Conservation (phyloP, 2,888 invertebrate species). For the Eilema griseolum region DNA sequence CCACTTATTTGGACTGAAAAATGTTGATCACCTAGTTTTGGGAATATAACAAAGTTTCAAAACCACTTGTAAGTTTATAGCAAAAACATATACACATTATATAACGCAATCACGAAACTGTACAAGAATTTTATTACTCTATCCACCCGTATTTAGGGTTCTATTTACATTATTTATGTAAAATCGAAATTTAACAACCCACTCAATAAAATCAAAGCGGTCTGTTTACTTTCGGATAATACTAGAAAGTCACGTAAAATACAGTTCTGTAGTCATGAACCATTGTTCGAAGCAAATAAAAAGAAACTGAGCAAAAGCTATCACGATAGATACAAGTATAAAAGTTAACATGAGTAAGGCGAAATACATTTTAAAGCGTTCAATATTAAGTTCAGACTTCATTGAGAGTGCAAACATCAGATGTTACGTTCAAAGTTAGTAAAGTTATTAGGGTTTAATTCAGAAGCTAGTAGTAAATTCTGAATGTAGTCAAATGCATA, state of each 20-base stretch:
- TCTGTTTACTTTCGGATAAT: conserved; percentile 70
- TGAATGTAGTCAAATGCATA: conserved; percentile 71
- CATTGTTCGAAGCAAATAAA: conserved; percentile 80
- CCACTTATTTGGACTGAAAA: background rate
- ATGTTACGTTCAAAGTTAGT: conserved; percentile 50
- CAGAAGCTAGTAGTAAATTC: conserved; percentile 74
- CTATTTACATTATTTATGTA: conserved; percentile 62
- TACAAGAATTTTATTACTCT: conserved; percentile 54
- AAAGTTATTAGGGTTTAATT: conserved; percentile 75
- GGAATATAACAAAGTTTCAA: background rate
- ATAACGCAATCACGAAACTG: background rate
- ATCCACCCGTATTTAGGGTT: conserved; percentile 50
- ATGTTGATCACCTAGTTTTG: background rate
- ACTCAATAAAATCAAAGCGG: conserved; percentile 71
- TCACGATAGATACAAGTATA: conserved; percentile 53
- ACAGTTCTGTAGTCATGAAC: conserved; percentile 71
- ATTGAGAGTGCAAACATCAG: conserved; percentile 19
- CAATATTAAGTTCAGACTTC: conserved; percentile 51
- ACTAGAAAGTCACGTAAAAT: conserved; percentile 69
- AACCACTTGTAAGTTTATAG: conserved; percentile 24
- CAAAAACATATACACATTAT: background rate
- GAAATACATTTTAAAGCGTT: conserved; percentile 42
- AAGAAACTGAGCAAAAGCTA: conserved; percentile 69
- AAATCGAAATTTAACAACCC: conserved; percentile 62
- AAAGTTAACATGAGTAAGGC: conserved; percentile 29